phyloP scores from a whole-genome alignment of 2,888 invertebrate species.

The Rhynchonema sp. region DNA sequence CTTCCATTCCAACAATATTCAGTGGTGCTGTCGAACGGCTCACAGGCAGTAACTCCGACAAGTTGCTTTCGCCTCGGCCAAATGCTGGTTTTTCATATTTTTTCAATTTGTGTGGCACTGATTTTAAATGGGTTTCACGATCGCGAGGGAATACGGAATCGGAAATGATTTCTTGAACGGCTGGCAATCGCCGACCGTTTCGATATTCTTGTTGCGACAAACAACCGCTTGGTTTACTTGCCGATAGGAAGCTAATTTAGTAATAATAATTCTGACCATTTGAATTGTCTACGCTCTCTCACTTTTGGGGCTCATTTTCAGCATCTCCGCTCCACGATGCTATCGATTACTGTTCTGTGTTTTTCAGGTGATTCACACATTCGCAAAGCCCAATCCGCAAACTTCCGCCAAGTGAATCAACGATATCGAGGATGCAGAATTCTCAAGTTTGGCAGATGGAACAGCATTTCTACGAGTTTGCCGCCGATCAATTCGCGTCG shows the following conservation, averaged over 20 bases:
- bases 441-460: slow-evolving; percentile 40
- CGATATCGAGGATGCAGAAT: slow-evolving; percentile 57
- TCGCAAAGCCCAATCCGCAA: slow-evolving; percentile 37
- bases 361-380: background rate
- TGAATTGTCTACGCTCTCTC: too few relatives aligned
- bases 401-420: slow-evolving; percentile 54
- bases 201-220: too few relatives aligned
- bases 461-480: slow-evolving; percentile 34
- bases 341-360: background rate
- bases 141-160: too few relatives aligned
- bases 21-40: slow-evolving; percentile 47
- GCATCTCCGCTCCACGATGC: too few relatives aligned
- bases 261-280: background rate
- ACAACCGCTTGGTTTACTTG: background rate
- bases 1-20: slow-evolving; percentile 62
- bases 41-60: slow-evolving; percentile 49
- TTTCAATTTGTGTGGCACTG: too few relatives aligned
- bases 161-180: too few relatives aligned
- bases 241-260: background rate
- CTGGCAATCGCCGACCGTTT: too few relatives aligned
- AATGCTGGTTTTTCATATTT: background rate
- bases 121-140: too few relatives aligned
- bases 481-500: slow-evolving; percentile 6
- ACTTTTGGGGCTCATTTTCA: too few relatives aligned
- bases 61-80: background rate